These are phyloP conservation scores for Xiphophorus birchmanni DNA, from an alignment of 2,797 vertebrate species.

Conservation along the genomic window DNA sequence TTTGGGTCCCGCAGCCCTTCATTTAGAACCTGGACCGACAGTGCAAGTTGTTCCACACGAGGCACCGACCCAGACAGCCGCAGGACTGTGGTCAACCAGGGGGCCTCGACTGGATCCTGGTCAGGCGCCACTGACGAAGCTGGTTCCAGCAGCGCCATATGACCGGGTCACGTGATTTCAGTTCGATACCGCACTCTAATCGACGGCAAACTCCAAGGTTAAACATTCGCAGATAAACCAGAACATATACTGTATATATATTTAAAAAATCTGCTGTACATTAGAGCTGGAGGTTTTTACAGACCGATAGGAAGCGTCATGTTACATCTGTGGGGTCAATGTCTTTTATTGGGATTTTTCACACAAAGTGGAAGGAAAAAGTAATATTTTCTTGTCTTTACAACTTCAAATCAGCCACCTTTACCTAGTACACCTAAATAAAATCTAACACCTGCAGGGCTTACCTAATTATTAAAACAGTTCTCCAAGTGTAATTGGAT, in stretches of 20 bases:
- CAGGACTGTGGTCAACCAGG: slow-evolving; percentile 79
- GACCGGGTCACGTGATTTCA: slow-evolving; percentile 64
- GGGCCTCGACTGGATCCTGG: slow-evolving; percentile 69
- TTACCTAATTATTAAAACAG: neutral
- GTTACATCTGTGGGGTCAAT: neutral
- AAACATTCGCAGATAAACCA: slow-evolving; percentile 30
- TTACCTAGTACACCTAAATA: neutral
- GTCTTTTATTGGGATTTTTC: neutral
- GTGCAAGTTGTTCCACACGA: slow-evolving; percentile 57
- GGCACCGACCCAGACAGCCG: slow-evolving; percentile 74
- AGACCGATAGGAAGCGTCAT: neutral
- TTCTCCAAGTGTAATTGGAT: neutral
- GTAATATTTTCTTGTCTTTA: neutral
- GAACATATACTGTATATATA: slow-evolving; percentile 23
- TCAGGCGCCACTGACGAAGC: slow-evolving; percentile 74
- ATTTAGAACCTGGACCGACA: slow-evolving; percentile 74
- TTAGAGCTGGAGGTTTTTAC: neutral
- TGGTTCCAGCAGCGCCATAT: slow-evolving; percentile 50
- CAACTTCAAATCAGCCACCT: neutral
- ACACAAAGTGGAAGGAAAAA: neutral
- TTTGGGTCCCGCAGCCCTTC: slow-evolving; percentile 73
- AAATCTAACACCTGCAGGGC: neutral
- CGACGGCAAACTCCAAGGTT: slow-evolving; percentile 20
- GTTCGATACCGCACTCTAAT: slow-evolving; percentile 17
- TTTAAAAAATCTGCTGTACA: slow-evolving; percentile 21